Conservation (phyloP, 2,888 invertebrate species). For the Eupithecia exiguata region DNA sequence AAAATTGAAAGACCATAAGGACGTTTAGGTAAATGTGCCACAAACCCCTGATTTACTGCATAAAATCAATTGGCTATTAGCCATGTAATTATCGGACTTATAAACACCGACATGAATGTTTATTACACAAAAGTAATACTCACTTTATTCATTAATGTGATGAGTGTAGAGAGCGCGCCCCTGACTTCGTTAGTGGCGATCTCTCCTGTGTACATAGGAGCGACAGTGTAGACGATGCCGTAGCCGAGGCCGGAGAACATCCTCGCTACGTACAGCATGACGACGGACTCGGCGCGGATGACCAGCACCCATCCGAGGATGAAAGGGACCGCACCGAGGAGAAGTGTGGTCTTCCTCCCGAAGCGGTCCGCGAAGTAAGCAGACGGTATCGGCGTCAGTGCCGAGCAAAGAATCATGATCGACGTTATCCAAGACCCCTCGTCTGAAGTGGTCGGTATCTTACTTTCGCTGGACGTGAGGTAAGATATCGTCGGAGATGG, state of each 20-base stretch:
- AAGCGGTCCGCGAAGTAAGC: constrained; percentile 86
- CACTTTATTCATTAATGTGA: constrained; percentile 84
- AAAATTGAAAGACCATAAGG: neutral
- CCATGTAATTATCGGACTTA: neutral
- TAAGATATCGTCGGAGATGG: constrained; percentile 84
- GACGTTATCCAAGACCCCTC: constrained; percentile 86
- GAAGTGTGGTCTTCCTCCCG: constrained; percentile 87
- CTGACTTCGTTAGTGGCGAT: constrained; percentile 85
- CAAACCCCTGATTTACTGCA: neutral
- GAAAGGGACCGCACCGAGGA: constrained; percentile 84
- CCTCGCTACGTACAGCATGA: constrained; percentile 83
- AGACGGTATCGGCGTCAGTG: constrained; percentile 85
- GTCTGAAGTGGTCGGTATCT: constrained; percentile 76
- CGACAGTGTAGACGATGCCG: constrained; percentile 84
- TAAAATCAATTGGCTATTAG: constrained; percentile 34
- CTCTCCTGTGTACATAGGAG: constrained; percentile 86
- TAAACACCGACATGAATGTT: neutral
- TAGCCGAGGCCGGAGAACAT: constrained; percentile 86
- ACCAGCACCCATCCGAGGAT: constrained; percentile 86
- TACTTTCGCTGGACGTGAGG: constrained; percentile 72
- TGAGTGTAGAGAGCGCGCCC: constrained; percentile 85
- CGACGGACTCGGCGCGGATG: constrained; percentile 82
- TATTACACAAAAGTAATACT: constrained; percentile 45
- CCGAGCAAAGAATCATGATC: constrained; percentile 86
- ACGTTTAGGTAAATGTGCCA: neutral